Base-by-base conservation (phyloP, 2,888 invertebrate species). In the Melieria crassipennis region DNA sequence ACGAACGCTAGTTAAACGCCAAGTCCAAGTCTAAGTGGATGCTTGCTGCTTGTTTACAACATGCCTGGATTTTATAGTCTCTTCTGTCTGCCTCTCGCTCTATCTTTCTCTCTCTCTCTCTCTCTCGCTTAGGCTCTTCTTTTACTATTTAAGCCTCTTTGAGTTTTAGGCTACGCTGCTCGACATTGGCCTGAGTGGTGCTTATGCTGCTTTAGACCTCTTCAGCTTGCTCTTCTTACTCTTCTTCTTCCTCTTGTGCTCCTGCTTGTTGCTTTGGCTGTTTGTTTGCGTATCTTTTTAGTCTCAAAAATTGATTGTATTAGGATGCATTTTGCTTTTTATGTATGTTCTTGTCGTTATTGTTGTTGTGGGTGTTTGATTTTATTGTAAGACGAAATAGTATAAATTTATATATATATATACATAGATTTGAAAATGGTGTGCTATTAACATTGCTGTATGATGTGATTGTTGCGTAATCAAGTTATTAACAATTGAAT, bases 241-340 rank as follows among this genome's bases (percentile, higher is more conserved):
- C 30, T 30, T 30, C 30, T 30, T 30, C 30, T 30, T 30, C 30
- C 30, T 30, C 3, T 30, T 30, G 30, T 30, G 30, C 30, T 30
- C 30, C 30, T 30, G 30, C 30, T 30, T 30, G 30, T 30, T 30
- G 30, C 30, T 30, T 30, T 30, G 30, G 30, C 30, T 30, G 30
- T 2, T 30, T 30, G 30, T 68, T 58, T 69, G 65, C 57, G 42
- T 45, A 63, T 57, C 60, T 67, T 64, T 16, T 58, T 52, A 69
- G 73, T 68, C 79, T 85, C 84, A 83, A 84, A 84, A 84, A 84
- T 84, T 85, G 84, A 79, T 83, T 84, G 82, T 79, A 81, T 77
- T 81, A 79, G 81, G 78, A 80, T 75, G 70, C 71, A 69, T 64
- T 73, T 70, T 13, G 62, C 69, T 66, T 52, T 57, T 57, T 65